Evolutionary conservation across 1,140 invertebrate species (phyloP), one percentile per base, ranked within the genome.

Genomic region (Gonioctena quinquepunctata): DNA sequence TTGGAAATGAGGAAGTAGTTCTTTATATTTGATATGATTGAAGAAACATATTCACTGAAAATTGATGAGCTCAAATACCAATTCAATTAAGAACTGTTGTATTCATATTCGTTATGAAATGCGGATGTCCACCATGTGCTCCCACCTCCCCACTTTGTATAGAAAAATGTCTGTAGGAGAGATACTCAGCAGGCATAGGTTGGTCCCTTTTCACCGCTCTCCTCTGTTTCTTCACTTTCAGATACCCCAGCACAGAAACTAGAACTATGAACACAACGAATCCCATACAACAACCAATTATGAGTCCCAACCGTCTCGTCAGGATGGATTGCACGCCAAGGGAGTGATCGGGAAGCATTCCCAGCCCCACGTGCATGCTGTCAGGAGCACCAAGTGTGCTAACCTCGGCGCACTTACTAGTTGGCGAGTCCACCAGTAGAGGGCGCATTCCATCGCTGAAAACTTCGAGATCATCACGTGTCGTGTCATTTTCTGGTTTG

Each of bases 151-250:
- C 84, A 69, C 83, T 85, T 28, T 86, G 88, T 69, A 90, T 86
- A 57, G 88, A 89, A 73, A 89, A 90, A 75, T 90, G 89, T 61
- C 90, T 83, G 79, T 93, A 93, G 13, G 91, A 91, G 72, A 93
- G 87, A 77, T 92, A 93, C 71, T 93, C 91, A 1, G 88, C 87
- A 3, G 89, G 88, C 72, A 85, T 73, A 0, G 84, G 80, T 16
- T 84, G 84, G 74, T 91, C 90, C 27, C 89, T 82, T 84, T 94
- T 94, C 2, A 89, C 86, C 5, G 89, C 88, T 59, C 90, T 89
- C 13, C 93, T 85, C 74, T 93, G 92, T 81, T 94, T 94, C 81
- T 94, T 94, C 69, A 94, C 88, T 80, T 95, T 94, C 71, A 95
- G 88, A 80, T 94, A 95, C 18, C 92, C 92, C n/a, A 95, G 84